Conservation (phyloP, 2,797 vertebrate species). For the Valencia hispanica region DNA sequence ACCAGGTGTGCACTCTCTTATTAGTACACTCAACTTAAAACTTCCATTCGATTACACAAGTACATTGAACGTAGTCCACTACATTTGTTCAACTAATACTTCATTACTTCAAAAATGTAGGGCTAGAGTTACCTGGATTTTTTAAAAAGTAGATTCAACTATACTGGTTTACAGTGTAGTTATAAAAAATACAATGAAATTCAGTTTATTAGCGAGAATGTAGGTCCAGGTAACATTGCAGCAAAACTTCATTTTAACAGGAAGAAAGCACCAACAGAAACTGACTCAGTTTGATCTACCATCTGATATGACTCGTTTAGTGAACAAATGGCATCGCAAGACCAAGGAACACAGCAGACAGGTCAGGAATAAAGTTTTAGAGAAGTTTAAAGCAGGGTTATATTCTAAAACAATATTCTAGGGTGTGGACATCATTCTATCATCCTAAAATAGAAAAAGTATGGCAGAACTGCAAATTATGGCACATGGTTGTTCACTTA, state of each 20-base stretch:
- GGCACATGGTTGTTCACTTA: background rate
- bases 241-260: background rate
- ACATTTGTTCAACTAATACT: too few species aligned
- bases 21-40: too few species aligned
- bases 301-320: background rate
- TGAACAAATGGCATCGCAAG: background rate
- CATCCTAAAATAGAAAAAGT: background rate
- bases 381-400: background rate
- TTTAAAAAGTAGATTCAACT: too few species aligned
- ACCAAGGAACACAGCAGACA: background rate
- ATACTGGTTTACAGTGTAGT: too few species aligned
- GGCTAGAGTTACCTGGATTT: too few species aligned
- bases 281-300: background rate
- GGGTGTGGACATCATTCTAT: background rate
- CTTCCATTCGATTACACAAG: too few species aligned
- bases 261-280: background rate
- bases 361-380: background rate
- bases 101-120: too few species aligned
- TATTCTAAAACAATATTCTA: background rate
- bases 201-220: too few species aligned
- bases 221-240: background rate
- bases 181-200: too few species aligned
- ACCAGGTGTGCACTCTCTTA: too few species aligned
- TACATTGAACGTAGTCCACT: too few species aligned
- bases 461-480: background rate